Conservation (phyloP, 2,797 vertebrate genomes). For the Lepidocolaptes lacrymiger region DNA sequence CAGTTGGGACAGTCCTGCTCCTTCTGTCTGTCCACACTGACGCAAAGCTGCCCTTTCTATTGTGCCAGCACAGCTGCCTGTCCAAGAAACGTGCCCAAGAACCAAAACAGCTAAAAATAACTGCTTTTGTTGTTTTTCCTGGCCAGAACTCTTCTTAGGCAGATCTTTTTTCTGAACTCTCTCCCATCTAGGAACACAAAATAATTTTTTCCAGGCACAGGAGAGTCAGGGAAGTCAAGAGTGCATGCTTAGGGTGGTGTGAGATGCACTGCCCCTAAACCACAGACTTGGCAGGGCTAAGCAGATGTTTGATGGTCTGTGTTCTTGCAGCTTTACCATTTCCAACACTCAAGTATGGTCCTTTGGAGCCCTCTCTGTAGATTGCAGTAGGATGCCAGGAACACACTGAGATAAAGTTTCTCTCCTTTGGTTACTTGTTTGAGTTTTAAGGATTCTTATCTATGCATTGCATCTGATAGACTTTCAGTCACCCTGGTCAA, state of each 20-base stretch:
- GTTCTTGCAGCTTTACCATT: background rate
- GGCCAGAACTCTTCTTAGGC: background rate
- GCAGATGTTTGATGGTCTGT: background rate
- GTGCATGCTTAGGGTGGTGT: background rate
- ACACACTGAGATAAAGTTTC: accelerated
- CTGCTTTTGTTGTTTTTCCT: background rate
- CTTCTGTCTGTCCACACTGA: background rate
- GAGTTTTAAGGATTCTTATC: background rate
- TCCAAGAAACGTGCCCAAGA: background rate
- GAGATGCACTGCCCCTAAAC: background rate
- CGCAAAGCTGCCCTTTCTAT: background rate
- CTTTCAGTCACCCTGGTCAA: background rate
- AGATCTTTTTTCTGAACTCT: background rate
- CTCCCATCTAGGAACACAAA: background rate
- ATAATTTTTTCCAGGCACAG: background rate
- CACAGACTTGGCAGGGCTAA: background rate
- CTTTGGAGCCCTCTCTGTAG: background rate
- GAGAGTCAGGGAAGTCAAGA: background rate
- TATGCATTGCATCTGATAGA: background rate
- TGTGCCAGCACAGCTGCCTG: background rate
- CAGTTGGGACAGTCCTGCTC: background rate
- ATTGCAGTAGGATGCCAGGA: background rate
- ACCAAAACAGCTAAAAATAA: background rate
- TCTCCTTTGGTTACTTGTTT: background rate
- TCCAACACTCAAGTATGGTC: background rate